Percentiles rank a stretch among this genome's conserved stretches.
Evolutionary conservation across 2,113 vertebrate species (phyloP).

Genomic region (Sigmodon hispidus): DNA sequence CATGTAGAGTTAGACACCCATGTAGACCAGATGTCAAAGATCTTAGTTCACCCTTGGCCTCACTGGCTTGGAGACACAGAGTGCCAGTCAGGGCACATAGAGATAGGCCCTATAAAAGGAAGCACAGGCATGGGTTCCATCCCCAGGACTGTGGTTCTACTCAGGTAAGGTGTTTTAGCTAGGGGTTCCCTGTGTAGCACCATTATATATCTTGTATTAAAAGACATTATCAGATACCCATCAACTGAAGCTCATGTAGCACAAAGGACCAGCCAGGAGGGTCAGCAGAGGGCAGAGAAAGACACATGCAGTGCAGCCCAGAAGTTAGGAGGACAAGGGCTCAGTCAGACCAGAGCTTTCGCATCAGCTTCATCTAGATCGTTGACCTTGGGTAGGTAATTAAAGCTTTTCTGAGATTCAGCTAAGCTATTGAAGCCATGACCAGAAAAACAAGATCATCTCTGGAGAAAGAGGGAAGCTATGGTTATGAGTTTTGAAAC

Average conservation of each 20-base stretch:
- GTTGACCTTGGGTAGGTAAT: neutral
- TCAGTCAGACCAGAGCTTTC: neutral
- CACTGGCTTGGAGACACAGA: neutral
- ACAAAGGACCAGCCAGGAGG: neutral
- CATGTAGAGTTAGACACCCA: neutral
- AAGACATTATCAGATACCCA: neutral
- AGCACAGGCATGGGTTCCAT: rapidly evolving
- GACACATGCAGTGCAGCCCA: too few species aligned
- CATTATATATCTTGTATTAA: rapidly evolving
- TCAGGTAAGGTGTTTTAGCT: neutral
- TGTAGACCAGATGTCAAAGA: neutral
- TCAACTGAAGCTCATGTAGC: neutral
- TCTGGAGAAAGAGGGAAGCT: neutral
- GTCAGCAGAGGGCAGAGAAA: neutral
- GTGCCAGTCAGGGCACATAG: neutral
- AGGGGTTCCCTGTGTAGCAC: neutral
- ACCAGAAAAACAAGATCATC: conserved; percentile 11
- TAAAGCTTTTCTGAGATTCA: conserved; percentile 34
- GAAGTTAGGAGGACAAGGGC: neutral
- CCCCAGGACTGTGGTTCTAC: neutral
- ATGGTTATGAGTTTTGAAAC: neutral
- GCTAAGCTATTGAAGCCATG: neutral
- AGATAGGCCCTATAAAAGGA: neutral
- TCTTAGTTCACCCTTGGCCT: neutral
- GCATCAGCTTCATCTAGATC: neutral